A percentile compares a stretch with the other conserved stretches of the same genome.
Evolutionary conservation across 2,888 invertebrate species (phyloP).

Genomic region (Amphipoea oculea): DNA sequence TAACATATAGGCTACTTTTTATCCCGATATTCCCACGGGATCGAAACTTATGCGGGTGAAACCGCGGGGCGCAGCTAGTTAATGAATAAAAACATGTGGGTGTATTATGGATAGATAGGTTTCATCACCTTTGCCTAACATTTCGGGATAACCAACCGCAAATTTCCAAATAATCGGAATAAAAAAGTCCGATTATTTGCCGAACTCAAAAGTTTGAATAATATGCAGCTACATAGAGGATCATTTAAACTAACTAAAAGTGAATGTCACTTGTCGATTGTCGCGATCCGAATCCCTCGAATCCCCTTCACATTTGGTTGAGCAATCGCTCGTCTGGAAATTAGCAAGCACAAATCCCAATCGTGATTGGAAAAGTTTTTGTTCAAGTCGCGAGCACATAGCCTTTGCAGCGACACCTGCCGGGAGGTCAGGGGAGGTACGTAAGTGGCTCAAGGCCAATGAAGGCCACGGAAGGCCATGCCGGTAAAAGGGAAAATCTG

Average conservation of each 20-base stretch:
- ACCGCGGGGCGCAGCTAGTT: too few species aligned
- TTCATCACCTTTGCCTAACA: neutral
- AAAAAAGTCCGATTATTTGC: neutral
- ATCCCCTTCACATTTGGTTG: neutral
- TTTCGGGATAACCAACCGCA: neutral
- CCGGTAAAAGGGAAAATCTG: constrained; percentile 59
- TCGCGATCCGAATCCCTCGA: neutral
- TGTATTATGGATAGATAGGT: neutral
- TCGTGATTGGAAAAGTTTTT: constrained; percentile 52
- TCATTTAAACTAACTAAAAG: constrained; percentile 12
- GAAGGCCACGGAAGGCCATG: constrained; percentile 54
- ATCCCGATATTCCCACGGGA: too few species aligned
- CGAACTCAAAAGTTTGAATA: neutral
- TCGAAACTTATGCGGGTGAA: too few species aligned
- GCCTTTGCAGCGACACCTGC: constrained; percentile 56
- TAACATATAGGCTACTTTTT: too few species aligned
- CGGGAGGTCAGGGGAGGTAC: constrained; percentile 40
- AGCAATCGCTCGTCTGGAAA: constrained; percentile 22
- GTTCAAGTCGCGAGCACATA: constrained; percentile 30
- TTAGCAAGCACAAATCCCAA: constrained; percentile 30
- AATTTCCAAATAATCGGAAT: neutral
- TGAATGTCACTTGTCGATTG: constrained; percentile 8
- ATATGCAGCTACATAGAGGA: neutral
- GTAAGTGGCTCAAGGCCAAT: constrained; percentile 63
- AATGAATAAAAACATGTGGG: neutral